phyloP scores from a whole-genome alignment of 2,888 invertebrate genomes.

The Rotaria socialis region DNA sequence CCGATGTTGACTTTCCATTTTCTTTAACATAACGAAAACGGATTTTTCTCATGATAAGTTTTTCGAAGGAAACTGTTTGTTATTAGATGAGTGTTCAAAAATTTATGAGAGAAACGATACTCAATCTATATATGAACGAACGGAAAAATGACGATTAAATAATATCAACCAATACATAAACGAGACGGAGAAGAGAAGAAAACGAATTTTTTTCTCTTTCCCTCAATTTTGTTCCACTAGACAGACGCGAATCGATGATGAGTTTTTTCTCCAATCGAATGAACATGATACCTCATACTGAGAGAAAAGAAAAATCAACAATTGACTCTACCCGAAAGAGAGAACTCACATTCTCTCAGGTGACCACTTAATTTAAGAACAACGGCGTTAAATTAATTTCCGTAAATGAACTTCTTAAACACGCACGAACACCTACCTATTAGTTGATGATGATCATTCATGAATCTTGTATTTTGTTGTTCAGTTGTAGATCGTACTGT shows the following conservation, averaged over 20 bases:
- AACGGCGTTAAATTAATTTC: background rate
- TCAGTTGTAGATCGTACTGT: background rate
- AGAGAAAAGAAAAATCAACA: background rate
- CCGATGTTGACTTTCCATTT: constrained; percentile 13
- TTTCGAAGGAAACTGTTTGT: background rate
- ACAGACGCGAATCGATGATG: background rate
- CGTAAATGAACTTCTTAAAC: background rate
- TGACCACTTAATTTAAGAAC: background rate
- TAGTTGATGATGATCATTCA: background rate
- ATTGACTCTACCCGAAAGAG: background rate
- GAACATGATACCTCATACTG: background rate
- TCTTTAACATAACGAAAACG: constrained; percentile 32
- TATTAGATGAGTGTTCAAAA: too few species aligned
- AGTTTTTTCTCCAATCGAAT: background rate
- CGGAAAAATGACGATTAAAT: background rate
- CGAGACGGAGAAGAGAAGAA: background rate
- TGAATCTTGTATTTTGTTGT: background rate
- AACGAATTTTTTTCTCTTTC: background rate
- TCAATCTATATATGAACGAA: background rate
- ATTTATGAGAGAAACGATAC: background rate
- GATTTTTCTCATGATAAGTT: background rate
- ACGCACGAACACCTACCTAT: background rate
- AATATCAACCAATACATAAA: background rate
- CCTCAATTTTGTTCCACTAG: background rate
- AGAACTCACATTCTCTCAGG: background rate